Percentiles rank a stretch among this genome's conserved stretches.
phyloP scores from a whole-genome alignment of 2,888 invertebrate species.

The Caradrina clavipalpis region DNA sequence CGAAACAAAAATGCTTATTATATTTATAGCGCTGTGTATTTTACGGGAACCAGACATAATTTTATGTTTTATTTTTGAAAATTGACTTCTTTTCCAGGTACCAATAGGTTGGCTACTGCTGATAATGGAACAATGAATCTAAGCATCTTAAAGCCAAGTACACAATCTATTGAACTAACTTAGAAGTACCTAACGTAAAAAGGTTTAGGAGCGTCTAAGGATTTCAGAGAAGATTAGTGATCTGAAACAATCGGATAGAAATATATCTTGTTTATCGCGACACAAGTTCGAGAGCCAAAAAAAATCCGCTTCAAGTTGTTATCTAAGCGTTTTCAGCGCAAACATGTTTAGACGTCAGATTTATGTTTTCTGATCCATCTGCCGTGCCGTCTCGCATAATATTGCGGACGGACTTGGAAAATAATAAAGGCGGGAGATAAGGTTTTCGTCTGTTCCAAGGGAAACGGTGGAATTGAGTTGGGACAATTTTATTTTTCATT shows the following conservation, averaged over 20 bases:
- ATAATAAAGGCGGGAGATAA: slow-evolving; percentile 87
- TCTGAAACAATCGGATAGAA: slow-evolving; percentile 55
- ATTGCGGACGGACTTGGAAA: slow-evolving; percentile 87
- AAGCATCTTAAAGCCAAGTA: background rate
- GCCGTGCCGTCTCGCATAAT: slow-evolving; percentile 86
- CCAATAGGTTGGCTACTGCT: background rate
- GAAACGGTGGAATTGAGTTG: slow-evolving; percentile 82
- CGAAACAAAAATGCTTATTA: slow-evolving; percentile 80
- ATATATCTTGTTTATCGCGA: slow-evolving; percentile 60
- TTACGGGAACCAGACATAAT: slow-evolving; percentile 36
- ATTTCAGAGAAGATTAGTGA: slow-evolving; percentile 41
- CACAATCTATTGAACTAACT: slow-evolving; percentile 1
- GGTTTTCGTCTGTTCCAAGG: slow-evolving; percentile 83
- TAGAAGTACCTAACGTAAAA: background rate
- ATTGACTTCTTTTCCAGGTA: slow-evolving; percentile 17
- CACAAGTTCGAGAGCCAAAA: slow-evolving; percentile 56
- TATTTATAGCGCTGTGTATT: slow-evolving; percentile 59
- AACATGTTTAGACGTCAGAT: slow-evolving; percentile 88
- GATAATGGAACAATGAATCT: slow-evolving; percentile 6
- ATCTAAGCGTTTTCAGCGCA: slow-evolving; percentile 75
- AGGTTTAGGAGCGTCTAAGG: slow-evolving; percentile 15
- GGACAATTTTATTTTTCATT: slow-evolving; percentile 86
- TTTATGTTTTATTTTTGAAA: slow-evolving; percentile 46
- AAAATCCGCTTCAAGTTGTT: slow-evolving; percentile 71
- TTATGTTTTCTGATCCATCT: slow-evolving; percentile 89